Evolutionary conservation across 2,797 vertebrate genomes (phyloP).

Genomic region (Macrochelys suwanniensis): DNA sequence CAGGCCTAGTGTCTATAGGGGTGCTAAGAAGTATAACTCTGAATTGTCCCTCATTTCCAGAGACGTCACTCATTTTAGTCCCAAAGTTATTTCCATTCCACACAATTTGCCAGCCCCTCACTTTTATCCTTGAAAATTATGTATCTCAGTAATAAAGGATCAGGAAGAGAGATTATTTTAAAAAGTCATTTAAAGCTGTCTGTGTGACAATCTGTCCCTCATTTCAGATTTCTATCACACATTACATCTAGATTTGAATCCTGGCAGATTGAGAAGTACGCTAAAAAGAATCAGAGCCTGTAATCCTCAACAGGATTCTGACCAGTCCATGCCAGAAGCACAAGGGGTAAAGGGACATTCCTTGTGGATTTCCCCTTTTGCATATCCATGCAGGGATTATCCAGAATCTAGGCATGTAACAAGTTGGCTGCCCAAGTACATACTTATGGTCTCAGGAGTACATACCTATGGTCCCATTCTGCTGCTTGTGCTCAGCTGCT

Average conservation of each 20-base stretch:
- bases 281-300: neutral
- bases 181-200: neutral
- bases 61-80: neutral
- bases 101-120: neutral
- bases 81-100: neutral
- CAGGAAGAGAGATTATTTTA: neutral
- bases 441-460: no score
- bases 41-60: neutral
- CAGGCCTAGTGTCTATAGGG: neutral
- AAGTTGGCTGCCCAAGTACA: neutral
- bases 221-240: neutral
- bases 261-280: neutral
- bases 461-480: no score
- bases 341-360: neutral
- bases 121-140: neutral
- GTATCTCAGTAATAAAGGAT: neutral
- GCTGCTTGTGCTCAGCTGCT: no score
- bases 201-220: neutral
- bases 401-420: neutral
- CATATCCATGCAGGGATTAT: neutral
- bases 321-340: neutral
- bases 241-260: neutral
- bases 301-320: neutral
- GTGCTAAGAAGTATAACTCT: neutral
- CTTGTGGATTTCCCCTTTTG: neutral